phyloP scores from a whole-genome alignment of 2,888 invertebrate genomes.

The Tipula vernalis region DNA sequence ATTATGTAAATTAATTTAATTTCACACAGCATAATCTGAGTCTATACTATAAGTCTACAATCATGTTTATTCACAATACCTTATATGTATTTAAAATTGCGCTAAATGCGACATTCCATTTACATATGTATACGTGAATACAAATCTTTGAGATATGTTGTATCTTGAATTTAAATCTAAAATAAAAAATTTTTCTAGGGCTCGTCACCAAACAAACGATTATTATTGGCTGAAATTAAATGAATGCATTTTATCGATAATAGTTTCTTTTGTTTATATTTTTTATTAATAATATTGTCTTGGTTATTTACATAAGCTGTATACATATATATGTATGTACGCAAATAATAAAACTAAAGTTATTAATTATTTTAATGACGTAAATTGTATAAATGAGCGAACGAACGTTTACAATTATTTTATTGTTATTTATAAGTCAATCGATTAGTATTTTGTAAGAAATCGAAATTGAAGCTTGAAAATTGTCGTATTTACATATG shows the following conservation, averaged over 20 bases:
- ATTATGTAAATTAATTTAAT: not conserved
- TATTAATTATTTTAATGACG: not conserved
- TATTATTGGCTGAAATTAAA: not conserved
- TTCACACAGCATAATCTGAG: not conserved
- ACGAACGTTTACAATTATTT: not conserved
- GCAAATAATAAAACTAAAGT: not conserved
- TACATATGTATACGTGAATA: not conserved
- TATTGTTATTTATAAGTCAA: not conserved
- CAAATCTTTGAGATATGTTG: not conserved
- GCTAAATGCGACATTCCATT: not conserved
- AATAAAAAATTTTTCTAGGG: not conserved
- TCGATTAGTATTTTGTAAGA: not conserved
- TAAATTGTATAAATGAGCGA: not conserved
- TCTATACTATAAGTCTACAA: not conserved
- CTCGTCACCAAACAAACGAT: not conserved
- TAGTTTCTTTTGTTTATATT: not conserved
- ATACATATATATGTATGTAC: not conserved
- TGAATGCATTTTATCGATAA: not conserved
- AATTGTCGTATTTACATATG: too few relatives aligned
- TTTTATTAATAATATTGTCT: not conserved
- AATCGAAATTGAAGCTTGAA: not conserved
- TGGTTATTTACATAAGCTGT: not conserved
- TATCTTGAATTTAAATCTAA: not conserved
- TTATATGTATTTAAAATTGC: not conserved
- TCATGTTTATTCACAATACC: not conserved